Conservation (phyloP, 1,140 invertebrate genomes). For the Polypedilum vanderplanki region DNA sequence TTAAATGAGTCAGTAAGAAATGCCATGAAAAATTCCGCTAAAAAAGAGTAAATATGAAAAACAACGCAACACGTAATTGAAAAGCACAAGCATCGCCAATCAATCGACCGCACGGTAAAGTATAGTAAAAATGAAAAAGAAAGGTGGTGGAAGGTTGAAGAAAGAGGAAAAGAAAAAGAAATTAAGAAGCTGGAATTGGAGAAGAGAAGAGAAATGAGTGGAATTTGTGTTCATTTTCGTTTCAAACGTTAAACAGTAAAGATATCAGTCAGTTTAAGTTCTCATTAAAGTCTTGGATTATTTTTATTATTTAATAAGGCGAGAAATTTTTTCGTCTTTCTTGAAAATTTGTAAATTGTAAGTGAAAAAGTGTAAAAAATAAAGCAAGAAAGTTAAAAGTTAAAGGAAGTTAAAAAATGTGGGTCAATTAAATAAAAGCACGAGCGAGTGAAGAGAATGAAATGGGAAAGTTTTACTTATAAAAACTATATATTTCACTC, state of each 20-base stretch:
- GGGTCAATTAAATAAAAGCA: background rate
- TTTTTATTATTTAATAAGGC: background rate
- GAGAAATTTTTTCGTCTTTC: background rate
- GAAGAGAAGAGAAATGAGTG: constrained; percentile 24
- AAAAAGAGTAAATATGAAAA: background rate
- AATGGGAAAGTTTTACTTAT: background rate
- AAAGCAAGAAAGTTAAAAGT: background rate
- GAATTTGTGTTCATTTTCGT: constrained; percentile 21
- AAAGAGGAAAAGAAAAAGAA: background rate
- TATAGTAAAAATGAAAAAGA: background rate
- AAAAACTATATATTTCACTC: background rate
- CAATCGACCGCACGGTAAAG: background rate
- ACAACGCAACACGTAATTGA: background rate
- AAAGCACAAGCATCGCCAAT: background rate
- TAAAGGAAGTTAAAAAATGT: background rate
- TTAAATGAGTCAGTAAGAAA: too few species aligned
- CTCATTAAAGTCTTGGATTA: background rate
- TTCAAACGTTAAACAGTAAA: constrained; percentile 26
- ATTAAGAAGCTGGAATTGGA: constrained; percentile 4
- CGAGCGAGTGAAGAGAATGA: background rate
- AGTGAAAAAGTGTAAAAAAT: background rate
- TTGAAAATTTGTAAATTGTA: background rate
- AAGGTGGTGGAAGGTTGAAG: background rate
- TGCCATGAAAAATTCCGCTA: background rate
- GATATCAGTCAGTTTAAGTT: background rate